These are phyloP conservation scores for Spisula solida DNA, from an alignment of 2,888 invertebrate genomes.

Conservation along the genomic window DNA sequence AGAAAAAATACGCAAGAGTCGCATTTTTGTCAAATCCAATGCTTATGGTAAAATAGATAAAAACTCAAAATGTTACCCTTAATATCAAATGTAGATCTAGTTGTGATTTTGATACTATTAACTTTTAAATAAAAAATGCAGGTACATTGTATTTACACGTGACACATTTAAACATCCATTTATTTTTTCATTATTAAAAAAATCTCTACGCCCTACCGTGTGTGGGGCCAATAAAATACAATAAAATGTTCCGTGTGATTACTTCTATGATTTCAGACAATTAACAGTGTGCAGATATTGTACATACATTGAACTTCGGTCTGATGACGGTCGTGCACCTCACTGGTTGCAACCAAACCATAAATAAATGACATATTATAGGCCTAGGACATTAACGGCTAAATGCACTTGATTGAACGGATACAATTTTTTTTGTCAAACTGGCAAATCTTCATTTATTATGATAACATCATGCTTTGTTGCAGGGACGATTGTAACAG, in stretches of 20 bases:
- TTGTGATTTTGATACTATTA: no score
- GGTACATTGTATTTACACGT: no score
- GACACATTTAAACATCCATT: no score
- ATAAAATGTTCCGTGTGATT: background rate
- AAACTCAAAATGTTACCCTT: no score
- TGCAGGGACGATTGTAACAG: background rate
- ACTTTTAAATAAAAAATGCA: no score
- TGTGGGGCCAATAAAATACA: background rate
- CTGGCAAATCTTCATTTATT: constrained; percentile 28
- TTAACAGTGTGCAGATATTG: background rate
- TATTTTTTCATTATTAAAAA: no score
- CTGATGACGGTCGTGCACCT: background rate
- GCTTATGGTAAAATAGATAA: no score
- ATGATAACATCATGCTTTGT: background rate
- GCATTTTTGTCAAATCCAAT: no score
- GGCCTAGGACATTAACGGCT: constrained; percentile 17
- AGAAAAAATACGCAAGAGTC: no score
- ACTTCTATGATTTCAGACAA: background rate
- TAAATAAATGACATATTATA: constrained; percentile 28
- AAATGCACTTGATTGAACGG: constrained; percentile 24
- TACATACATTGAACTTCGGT: no score
- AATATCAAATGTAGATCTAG: no score
- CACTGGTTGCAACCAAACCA: constrained; percentile 29
- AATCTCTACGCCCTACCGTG: no score
- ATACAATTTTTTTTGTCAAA: constrained; percentile 30